Base-by-base conservation (phyloP, 2,113 vertebrate genomes). In the Paraplagusia blochii region DNA sequence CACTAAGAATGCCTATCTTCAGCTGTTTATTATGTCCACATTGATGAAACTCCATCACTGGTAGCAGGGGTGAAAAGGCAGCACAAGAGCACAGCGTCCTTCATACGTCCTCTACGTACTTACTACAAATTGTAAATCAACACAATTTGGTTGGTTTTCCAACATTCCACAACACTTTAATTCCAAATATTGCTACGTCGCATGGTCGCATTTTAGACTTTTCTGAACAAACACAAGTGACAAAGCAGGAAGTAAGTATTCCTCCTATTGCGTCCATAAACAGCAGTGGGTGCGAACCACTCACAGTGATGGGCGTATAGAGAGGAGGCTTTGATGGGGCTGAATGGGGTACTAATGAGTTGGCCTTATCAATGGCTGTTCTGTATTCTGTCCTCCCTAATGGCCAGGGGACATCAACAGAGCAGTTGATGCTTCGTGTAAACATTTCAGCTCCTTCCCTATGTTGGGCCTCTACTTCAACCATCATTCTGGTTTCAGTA, bases 291-390 rank as follows among this genome's bases (percentile, higher is more conserved):
- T 58, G 67, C 5, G 44, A 50, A 62, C 63, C 69, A 66, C 75
- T 81, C 64, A 51, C 47, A 56, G n/a, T 13, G 63, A 69, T 75
- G 76, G 74, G 47, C 13, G 33, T 56, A 40, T 40, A 40, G 64
- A 80, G 79, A 79, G 74, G 67, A 74, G 58, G 69, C 80, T 75
- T 79, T 76, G 84, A 79, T 79, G 80, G 76, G 9, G 39, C 52
- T 81, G 84, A 80, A 81, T 69, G 60, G 84, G 57, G 68, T 88
- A 82, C 80, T 86, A 86, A 88, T 86, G 84, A 88, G 82, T 76
- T 48, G 61, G 72, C 59, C 75, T 82, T 58, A 83, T 86, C 80
- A 84, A 88, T 83, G 81, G 71, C 68, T 16, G 6, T 71, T 68
- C 73, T 84, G 84, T 88, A 15, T 74, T 82, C 73, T 64, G 85